Base-by-base conservation (phyloP, 2,113 vertebrate species). In the Eurypyga helias region DNA sequence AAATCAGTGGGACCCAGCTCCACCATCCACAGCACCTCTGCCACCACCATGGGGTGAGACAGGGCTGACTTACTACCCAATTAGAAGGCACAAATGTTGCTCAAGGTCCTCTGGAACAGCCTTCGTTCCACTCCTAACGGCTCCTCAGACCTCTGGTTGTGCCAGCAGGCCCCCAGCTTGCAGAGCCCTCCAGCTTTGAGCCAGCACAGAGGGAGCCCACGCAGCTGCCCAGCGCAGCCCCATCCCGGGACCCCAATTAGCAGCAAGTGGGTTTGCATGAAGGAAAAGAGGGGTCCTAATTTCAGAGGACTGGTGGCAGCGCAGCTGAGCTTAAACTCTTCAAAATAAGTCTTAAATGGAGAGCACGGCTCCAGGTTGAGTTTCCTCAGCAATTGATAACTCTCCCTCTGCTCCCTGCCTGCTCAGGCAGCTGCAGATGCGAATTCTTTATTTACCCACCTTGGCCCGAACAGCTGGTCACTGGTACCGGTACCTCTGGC, bases 171-270 rank as follows among this genome's bases (percentile, higher is more conserved):
- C 80, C 9, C 1, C 45, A 61, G 13, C 69, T 6, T 9, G 2
- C 31, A 48, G 51, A 16, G 9, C 20, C 18, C 65, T 38, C 41
- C 9, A 17, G 36, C 15, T 36, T 31, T n/a, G 36, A 29, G 6
- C 1, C 1, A 3, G 28, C 1, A 0, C 51, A 2, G 7, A 52
- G 33, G 14, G 17, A 70, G 25, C n/a, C 38, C 67, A 7, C 9
- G 3, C 43, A 77, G 6, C 29, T 28, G 34, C 16, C 49, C 38
- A 3, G 29, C 4, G 16, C 48, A 16, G 48, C 45, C 6, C 45
- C 3, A 2, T 46, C 0, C 0, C 29, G 38, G 67, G 80, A 33
- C 33, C 62, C 33, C 29, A 75, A 14, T 51, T 29, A 76, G 52
- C 45, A 78, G 36, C 6, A 70, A 38, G n/a, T 26, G 29, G 8